These are phyloP conservation scores for Brachypterus glaber DNA, from an alignment of 2,888 invertebrate genomes.

Conservation along the genomic window DNA sequence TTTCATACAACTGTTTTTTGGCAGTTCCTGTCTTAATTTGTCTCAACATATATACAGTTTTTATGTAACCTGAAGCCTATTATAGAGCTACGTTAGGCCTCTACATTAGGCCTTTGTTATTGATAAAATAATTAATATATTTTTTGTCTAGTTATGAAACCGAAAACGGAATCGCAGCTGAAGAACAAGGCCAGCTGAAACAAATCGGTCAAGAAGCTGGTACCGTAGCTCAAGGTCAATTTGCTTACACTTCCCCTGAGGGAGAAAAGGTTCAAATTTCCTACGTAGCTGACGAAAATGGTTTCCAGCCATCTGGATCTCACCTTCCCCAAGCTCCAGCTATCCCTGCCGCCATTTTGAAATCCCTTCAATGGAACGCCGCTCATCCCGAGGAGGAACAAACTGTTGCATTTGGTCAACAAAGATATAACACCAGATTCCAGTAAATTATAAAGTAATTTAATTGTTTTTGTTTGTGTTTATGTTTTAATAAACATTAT, in stretches of 20 bases:
- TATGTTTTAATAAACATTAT: no score
- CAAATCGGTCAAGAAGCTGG: background rate
- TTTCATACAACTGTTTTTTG: no score
- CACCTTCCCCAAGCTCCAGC: constrained; percentile 10
- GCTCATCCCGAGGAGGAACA: background rate
- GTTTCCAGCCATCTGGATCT: constrained; percentile 9
- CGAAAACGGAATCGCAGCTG: constrained; percentile 46
- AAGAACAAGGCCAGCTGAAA: background rate
- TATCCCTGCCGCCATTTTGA: constrained; percentile 10
- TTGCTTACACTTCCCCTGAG: constrained; percentile 22
- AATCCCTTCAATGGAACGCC: constrained; percentile 22
- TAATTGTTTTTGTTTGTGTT: no score
- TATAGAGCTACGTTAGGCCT: no score
- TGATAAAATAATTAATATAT: no score
- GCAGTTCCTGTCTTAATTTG: no score
- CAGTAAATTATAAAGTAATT: no score
- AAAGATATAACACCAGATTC: no score
- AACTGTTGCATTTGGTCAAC: no score
- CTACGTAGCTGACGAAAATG: constrained; percentile 12
- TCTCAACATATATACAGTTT: no score
- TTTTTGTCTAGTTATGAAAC: constrained; percentile 50
- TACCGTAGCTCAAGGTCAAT: constrained; percentile 17
- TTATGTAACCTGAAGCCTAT: no score
- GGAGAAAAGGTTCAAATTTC: constrained; percentile 13
- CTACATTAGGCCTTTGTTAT: no score